Evolutionary conservation across 1,140 invertebrate species (phyloP).

Genomic region (Spodoptera frugiperda): DNA sequence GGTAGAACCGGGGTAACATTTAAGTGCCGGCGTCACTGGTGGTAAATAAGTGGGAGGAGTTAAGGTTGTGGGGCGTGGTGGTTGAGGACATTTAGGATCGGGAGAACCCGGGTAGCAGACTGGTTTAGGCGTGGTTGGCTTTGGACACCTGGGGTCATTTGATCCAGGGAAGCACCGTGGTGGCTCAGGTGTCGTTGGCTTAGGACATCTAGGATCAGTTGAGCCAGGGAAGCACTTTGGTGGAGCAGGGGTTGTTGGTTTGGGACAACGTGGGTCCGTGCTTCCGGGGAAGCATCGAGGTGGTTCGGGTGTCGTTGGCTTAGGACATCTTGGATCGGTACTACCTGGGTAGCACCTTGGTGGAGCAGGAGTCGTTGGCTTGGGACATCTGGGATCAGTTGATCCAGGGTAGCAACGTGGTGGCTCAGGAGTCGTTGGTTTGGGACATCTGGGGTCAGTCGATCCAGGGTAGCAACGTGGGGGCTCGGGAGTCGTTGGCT

Average conservation of each 20-base stretch:
- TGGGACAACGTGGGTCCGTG: constrained; percentile 66
- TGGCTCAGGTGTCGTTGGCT: constrained; percentile 58
- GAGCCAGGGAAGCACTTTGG: constrained; percentile 74
- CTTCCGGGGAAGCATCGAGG: constrained; percentile 72
- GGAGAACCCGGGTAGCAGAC: too few relatives aligned
- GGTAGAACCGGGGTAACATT: constrained; percentile 38
- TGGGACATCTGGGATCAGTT: constrained; percentile 65
- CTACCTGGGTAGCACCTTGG: constrained; percentile 70
- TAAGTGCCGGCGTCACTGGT: too few relatives aligned
- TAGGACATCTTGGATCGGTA: constrained; percentile 77
- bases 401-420: constrained; percentile 71
- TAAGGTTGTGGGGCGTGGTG: too few relatives aligned
- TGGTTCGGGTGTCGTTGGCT: constrained; percentile 55
- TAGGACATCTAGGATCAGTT: constrained; percentile 77
- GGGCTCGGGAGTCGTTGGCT: constrained; percentile 6
- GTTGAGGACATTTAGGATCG: too few relatives aligned
- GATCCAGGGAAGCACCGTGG: constrained; percentile 80
- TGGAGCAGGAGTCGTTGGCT: constrained; percentile 48
- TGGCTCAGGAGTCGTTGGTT: constrained; percentile 54
- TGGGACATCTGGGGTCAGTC: constrained; percentile 77
- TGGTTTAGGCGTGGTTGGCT: too few relatives aligned
- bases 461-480: constrained; percentile 70
- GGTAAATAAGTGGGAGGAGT: too few relatives aligned
- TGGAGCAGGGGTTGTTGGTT: constrained; percentile 53
- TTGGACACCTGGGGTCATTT: constrained; percentile 79